Base-by-base conservation (phyloP, 2,797 vertebrate species). In the Onychomys torridus region DNA sequence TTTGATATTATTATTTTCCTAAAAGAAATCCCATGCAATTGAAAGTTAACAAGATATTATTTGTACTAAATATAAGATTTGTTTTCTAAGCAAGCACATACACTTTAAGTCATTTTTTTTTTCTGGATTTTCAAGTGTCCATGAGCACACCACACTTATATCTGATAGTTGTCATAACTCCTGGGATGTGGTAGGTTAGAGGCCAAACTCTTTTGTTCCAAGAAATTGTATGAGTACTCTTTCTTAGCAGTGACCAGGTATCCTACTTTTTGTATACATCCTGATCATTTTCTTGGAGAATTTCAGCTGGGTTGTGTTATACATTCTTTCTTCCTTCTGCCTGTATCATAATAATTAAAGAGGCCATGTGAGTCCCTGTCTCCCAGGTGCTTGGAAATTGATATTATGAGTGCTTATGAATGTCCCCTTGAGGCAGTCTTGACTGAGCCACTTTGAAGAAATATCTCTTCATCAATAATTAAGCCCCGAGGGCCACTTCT, bases 401-500 rank as follows among this genome's bases (percentile, higher is more conserved):
- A 97, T 97, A 97, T 97, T 96, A 94, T 96, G 97, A 97, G 97
- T 95, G 76, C 96, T 97, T 96, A 97, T 90, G 97, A 97, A 92
- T 95, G 97, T 97, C 96, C 97, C 96, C 96, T 96, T 81, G 97
- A 92, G 97, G 92, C 91, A 92, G 55, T 96, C 86, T 93, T 96
- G 96, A 96, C 97, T 93, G 93, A 95, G 97, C 97, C 97, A 96
- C 97, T 98, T 96, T 95, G 95, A 97, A 97, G 97, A 97, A 96
- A 98, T 97, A 97, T 97, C 97, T 98, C 97, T 97, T 97, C 97
- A 94, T 97, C 96, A 97, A 88, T 97, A 97, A 97, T 97, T 95
- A 98, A 96, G 94, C 96, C 97, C 96, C 0, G 71, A 97, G 97
- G 97, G 96, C 97, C 91, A 95, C 96, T 95, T 97, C 97, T 98